Percentiles rank a stretch among this genome's conserved stretches.
These are phyloP conservation scores for Campoletis raptor DNA, from an alignment of 2,888 invertebrate species.

Conservation along the genomic window DNA sequence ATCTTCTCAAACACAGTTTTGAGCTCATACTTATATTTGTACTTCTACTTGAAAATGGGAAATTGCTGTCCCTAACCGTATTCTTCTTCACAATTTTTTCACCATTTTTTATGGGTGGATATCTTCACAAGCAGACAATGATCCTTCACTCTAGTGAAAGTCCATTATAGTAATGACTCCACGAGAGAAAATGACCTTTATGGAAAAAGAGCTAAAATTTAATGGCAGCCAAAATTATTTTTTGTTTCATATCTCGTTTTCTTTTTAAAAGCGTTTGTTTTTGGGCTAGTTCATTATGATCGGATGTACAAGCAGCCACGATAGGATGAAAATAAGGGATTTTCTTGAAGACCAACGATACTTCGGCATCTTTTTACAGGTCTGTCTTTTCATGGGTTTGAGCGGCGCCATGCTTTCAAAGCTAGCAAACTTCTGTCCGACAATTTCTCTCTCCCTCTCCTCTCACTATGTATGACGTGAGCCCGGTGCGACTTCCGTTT, in stretches of 20 bases:
- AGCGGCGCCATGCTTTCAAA: slow-evolving; percentile 39
- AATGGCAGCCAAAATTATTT: not conserved
- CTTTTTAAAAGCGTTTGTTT: not conserved
- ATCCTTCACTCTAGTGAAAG: too few species aligned
- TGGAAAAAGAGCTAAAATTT: not conserved
- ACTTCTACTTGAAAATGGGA: too few species aligned
- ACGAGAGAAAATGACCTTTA: too few species aligned
- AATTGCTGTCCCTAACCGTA: too few species aligned
- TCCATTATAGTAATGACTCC: too few species aligned
- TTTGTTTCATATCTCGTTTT: not conserved
- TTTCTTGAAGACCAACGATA: slow-evolving; percentile 24
- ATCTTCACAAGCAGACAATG: too few species aligned
- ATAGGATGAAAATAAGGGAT: slow-evolving; percentile 27
- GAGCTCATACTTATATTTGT: too few species aligned
- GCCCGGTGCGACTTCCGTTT: slow-evolving; percentile 66
- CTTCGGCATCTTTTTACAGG: slow-evolving; percentile 26
- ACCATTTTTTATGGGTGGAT: too few species aligned
- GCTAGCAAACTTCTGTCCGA: slow-evolving; percentile 52
- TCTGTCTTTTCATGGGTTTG: slow-evolving; percentile 65
- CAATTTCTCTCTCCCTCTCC: slow-evolving; percentile 58
- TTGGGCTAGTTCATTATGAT: not conserved
- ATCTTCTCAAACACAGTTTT: too few species aligned
- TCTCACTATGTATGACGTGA: slow-evolving; percentile 53
- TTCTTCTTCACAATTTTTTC: too few species aligned
- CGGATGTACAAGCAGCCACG: not conserved